phyloP scores from a whole-genome alignment of 1,140 invertebrate species.

The Oryctes rhinoceros region DNA sequence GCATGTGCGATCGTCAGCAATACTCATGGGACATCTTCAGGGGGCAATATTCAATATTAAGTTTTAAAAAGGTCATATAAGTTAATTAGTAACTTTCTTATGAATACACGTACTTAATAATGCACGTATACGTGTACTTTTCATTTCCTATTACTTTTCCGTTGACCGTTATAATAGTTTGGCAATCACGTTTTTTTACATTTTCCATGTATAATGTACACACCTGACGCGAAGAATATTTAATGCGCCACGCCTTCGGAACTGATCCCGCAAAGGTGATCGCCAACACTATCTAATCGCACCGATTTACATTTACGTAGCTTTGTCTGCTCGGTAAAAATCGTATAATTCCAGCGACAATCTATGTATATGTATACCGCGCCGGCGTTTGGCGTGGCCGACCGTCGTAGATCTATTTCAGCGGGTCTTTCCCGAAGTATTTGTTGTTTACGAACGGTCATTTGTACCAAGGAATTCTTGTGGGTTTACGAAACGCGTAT shows the following conservation, averaged over 20 bases:
- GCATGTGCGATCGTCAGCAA: too few relatives aligned
- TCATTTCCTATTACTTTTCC: too few relatives aligned
- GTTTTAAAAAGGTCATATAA: too few relatives aligned
- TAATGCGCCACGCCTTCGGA: neutral
- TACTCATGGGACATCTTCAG: too few relatives aligned
- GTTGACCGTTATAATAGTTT: neutral
- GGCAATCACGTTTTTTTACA: neutral
- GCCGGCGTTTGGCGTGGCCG: neutral
- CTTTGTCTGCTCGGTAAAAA: neutral
- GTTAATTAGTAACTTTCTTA: too few relatives aligned
- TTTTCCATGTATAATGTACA: neutral
- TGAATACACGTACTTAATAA: too few relatives aligned
- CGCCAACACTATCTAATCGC: neutral
- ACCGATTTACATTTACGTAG: neutral
- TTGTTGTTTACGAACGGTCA: neutral
- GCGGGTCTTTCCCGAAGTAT: slow-evolving; percentile 3
- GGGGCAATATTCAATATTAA: too few relatives aligned
- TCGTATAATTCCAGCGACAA: neutral
- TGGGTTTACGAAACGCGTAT: neutral
- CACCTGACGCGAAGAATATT: neutral
- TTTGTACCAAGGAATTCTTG: neutral
- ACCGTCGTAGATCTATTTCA: slow-evolving; percentile 2
- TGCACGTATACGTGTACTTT: too few relatives aligned
- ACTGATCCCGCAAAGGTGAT: neutral
- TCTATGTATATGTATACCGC: neutral